Evolutionary conservation across 2,797 vertebrate species (phyloP).

Genomic region (Brotula barbata): DNA sequence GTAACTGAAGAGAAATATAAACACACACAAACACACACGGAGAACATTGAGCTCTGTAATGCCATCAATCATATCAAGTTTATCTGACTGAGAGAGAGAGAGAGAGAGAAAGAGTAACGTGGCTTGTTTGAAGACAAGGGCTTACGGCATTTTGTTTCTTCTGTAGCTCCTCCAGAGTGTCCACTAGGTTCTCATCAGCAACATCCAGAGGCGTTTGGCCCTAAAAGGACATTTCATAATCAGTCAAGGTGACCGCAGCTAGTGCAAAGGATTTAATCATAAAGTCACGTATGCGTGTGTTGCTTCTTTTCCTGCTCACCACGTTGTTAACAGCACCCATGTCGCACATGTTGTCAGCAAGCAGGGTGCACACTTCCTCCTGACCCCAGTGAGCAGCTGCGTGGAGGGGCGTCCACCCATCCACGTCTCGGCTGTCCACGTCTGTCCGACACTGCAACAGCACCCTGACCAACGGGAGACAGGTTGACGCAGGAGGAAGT

Average conservation of each 20-base stretch:
- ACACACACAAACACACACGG: conserved; percentile 68
- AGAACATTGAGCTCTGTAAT: conserved; percentile 51
- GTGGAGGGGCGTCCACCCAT: conserved; percentile 85
- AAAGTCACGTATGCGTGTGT: neutral
- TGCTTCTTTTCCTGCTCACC: conserved; percentile 66
- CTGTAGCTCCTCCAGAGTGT: conserved; percentile 83
- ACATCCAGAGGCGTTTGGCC: conserved; percentile 86
- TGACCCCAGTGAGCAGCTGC: conserved; percentile 87
- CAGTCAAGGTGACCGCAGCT: neutral
- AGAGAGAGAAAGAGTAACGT: conserved; percentile 32
- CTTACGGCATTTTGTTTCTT: conserved; percentile 84
- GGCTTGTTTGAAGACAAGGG: conserved; percentile 26
- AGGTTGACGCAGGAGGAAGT: neutral
- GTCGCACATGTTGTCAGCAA: conserved; percentile 83
- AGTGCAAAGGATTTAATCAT: conserved; percentile 8
- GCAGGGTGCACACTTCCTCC: conserved; percentile 82
- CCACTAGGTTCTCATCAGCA: conserved; percentile 81
- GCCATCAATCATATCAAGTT: conserved; percentile 65
- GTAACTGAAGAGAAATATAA: conserved; percentile 79
- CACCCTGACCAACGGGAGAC: conserved; percentile 60
- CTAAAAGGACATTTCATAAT: conserved; percentile 67
- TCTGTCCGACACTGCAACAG: conserved; percentile 79
- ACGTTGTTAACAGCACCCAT: conserved; percentile 84
- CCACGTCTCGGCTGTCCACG: conserved; percentile 80
- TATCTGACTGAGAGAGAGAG: conserved; percentile 45